These are phyloP conservation scores for Habrosyne pyritoides DNA, from an alignment of 2,888 invertebrate genomes.

Conservation along the genomic window DNA sequence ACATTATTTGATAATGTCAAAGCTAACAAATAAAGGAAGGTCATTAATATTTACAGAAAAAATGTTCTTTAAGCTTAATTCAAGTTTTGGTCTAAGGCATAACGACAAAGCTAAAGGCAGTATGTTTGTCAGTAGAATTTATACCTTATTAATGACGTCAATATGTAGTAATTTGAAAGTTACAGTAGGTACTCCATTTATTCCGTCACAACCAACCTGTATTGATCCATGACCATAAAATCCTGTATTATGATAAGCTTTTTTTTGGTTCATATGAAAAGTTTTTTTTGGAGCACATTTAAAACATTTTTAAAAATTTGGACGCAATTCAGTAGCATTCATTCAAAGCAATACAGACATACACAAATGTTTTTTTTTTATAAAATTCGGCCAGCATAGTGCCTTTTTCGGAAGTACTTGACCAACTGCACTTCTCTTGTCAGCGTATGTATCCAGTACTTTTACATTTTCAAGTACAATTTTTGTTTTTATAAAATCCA, in stretches of 20 bases:
- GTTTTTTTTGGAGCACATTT: not conserved
- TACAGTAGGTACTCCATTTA: not conserved
- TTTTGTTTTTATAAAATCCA: no score
- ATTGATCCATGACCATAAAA: not conserved
- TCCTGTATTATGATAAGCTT: not conserved
- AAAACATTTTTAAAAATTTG: not conserved
- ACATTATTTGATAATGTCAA: slow-evolving; percentile 22
- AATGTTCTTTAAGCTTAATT: not conserved
- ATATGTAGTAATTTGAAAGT: no score
- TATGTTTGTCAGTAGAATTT: no score
- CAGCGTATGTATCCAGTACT: no score
- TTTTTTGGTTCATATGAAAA: not conserved
- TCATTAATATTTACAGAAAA: slow-evolving; percentile 28
- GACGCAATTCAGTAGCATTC: not conserved
- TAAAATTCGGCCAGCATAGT: not conserved
- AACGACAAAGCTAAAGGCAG: not conserved
- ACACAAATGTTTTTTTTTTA: not conserved
- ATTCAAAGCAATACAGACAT: not conserved
- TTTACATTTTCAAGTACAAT: no score
- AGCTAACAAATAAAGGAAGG: slow-evolving; percentile 18
- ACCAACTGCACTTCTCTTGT: no score
- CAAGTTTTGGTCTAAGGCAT: not conserved
- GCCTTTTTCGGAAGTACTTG: not conserved
- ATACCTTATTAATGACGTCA: no score
- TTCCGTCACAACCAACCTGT: not conserved